Conservation (phyloP, 2,797 vertebrate species). For the Chiroxiphia lanceolata region DNA sequence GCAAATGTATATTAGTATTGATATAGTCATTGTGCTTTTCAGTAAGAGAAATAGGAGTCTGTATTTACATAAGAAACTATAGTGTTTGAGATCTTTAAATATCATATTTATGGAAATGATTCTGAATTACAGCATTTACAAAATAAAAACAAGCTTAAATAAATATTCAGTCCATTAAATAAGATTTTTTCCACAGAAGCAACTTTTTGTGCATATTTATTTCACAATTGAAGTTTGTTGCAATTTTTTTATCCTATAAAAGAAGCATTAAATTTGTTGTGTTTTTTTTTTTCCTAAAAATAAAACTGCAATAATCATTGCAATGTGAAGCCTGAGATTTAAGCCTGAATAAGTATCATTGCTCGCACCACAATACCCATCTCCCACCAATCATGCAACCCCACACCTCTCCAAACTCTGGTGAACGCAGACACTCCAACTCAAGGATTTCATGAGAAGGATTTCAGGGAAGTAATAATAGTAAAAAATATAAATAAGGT, state of each 20-base stretch:
- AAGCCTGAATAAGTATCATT: conserved; percentile 79
- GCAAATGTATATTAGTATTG: conserved; percentile 53
- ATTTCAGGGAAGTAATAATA: background rate
- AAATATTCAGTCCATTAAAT: conserved; percentile 83
- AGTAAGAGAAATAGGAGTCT: conserved; percentile 79
- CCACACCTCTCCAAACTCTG: background rate
- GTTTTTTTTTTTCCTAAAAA: conserved; percentile 72
- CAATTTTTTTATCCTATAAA: conserved; percentile 82
- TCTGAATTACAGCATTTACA: conserved; percentile 84
- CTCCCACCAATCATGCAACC: background rate
- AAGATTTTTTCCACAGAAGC: conserved; percentile 80
- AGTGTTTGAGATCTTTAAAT: conserved; percentile 83
- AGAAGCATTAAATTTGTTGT: conserved; percentile 78
- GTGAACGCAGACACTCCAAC: conserved; percentile 17
- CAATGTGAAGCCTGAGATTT: conserved; percentile 91
- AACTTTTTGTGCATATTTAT: conserved; percentile 76
- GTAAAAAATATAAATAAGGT: conserved; percentile 1
- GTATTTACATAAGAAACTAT: conserved; percentile 87
- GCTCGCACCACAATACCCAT: conserved; percentile 41
- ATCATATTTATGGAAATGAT: conserved; percentile 82
- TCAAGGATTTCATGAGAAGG: background rate
- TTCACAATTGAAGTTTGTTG: conserved; percentile 68
- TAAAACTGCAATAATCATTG: conserved; percentile 80
- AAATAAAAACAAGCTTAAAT: conserved; percentile 95
- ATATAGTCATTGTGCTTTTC: conserved; percentile 73